Evolutionary conservation across 2,113 vertebrate genomes (phyloP).

Genomic region (Coptodon rendalli): DNA sequence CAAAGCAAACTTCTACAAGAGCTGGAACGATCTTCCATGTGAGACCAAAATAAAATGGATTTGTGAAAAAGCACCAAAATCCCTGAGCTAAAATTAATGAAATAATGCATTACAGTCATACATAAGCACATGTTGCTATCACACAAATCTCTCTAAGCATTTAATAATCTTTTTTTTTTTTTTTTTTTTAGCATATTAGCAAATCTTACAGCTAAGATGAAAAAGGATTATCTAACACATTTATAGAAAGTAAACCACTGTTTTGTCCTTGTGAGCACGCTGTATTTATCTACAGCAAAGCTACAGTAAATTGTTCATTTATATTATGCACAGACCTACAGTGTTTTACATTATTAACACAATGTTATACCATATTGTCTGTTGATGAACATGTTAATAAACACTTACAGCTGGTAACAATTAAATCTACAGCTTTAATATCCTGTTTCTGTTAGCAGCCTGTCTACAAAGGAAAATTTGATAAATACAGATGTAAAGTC

Average conservation of each 20-base stretch:
- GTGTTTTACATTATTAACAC: neutral
- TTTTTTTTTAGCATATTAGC: neutral
- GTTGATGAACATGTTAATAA: no score
- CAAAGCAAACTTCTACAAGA: slow-evolving; percentile 6
- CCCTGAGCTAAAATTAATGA: neutral
- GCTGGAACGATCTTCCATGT: slow-evolving; percentile 47
- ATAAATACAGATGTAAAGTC: neutral
- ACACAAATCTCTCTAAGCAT: neutral
- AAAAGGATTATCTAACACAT: neutral
- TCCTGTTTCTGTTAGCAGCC: no score
- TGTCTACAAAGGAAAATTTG: neutral
- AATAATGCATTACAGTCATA: neutral
- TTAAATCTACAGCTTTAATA: no score
- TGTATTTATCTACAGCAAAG: neutral
- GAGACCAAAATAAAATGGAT: slow-evolving; percentile 26
- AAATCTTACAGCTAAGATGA: neutral
- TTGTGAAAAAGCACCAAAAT: slow-evolving; percentile 41
- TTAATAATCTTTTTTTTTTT: accelerated
- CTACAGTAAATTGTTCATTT: neutral
- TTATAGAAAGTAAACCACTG: neutral
- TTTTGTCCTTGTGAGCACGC: neutral
- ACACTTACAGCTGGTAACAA: no score
- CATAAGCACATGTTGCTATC: neutral
- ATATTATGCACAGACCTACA: neutral
- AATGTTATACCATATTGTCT: neutral